These are phyloP conservation scores for Helostoma temminkii DNA, from an alignment of 2,797 vertebrate species.

Conservation along the genomic window DNA sequence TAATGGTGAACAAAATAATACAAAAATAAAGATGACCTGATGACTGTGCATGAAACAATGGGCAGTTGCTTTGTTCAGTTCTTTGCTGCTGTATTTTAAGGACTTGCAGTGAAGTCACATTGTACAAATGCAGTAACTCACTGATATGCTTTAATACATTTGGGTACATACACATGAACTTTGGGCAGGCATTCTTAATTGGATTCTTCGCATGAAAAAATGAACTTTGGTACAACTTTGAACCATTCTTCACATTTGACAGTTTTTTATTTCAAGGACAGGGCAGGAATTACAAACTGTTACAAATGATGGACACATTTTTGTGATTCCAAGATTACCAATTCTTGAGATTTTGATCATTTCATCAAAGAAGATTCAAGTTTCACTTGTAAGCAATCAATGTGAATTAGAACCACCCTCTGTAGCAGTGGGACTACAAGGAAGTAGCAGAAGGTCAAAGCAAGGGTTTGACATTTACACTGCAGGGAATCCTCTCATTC, in stretches of 20 bases:
- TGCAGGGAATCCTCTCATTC: conserved; percentile 50
- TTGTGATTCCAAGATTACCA: background rate
- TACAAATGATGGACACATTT: background rate
- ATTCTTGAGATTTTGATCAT: background rate
- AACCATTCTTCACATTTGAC: background rate
- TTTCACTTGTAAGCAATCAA: conserved; percentile 10
- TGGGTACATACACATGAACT: background rate
- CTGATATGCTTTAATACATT: background rate
- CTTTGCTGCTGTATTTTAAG: background rate
- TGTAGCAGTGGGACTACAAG: conserved; percentile 17
- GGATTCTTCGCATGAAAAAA: background rate
- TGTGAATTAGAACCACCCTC: conserved; percentile 20
- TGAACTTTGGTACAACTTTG: background rate
- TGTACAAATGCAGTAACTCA: too few relatives aligned
- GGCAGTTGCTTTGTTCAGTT: too few relatives aligned
- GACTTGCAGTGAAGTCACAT: conserved; percentile 18
- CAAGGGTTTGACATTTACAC: conserved; percentile 71
- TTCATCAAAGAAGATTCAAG: conserved; percentile 14
- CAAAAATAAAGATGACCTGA: too few relatives aligned
- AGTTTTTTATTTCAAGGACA: background rate
- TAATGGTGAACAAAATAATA: too few relatives aligned
- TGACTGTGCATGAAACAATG: too few relatives aligned
- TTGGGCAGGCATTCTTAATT: background rate
- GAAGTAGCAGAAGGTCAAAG: conserved; percentile 55
- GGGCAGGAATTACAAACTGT: background rate